Evolutionary conservation across 2,797 vertebrate species (phyloP).

Genomic region (Coendou prehensilis): DNA sequence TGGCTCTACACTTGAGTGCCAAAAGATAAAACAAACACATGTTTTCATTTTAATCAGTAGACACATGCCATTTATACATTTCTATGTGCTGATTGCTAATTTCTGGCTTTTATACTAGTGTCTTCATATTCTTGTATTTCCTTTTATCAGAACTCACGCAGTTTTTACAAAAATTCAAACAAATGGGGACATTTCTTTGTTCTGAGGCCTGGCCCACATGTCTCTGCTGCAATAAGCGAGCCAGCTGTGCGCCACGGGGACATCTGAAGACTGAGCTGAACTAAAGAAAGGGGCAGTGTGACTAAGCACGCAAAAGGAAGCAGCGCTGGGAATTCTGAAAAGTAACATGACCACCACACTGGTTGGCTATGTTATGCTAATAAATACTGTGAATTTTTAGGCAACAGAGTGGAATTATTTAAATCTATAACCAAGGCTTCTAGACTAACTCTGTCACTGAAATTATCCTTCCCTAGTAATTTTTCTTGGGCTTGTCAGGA

Average conservation of each 20-base stretch:
- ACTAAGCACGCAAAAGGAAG: slow-evolving; percentile 24
- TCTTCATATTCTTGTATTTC: slow-evolving; percentile 6
- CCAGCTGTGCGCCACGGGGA: slow-evolving; percentile 21
- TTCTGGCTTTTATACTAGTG: not conserved
- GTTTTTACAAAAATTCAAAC: slow-evolving; percentile 61
- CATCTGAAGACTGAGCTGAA: slow-evolving; percentile 32
- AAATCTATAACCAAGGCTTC: slow-evolving; percentile 40
- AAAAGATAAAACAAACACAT: slow-evolving; percentile 27
- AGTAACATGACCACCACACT: slow-evolving; percentile 33
- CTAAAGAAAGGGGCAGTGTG: slow-evolving; percentile 46
- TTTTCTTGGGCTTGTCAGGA: slow-evolving; percentile 30
- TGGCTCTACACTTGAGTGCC: not conserved
- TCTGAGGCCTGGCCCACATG: not conserved
- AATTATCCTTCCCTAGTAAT: slow-evolving; percentile 48
- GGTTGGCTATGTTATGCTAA: slow-evolving; percentile 10
- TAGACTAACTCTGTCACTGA: not conserved
- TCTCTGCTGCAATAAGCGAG: slow-evolving; percentile 47
- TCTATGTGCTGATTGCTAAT: not conserved
- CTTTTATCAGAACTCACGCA: slow-evolving; percentile 55
- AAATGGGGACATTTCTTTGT: slow-evolving; percentile 52
- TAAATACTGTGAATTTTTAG: slow-evolving; percentile 43
- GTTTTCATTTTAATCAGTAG: slow-evolving; percentile 23
- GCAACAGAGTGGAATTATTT: slow-evolving; percentile 68
- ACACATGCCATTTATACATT: not conserved
- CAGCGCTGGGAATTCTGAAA: slow-evolving; percentile 53